Evolutionary conservation across 2,797 vertebrate genomes (phyloP).

Genomic region (Eulemur mongoz): DNA sequence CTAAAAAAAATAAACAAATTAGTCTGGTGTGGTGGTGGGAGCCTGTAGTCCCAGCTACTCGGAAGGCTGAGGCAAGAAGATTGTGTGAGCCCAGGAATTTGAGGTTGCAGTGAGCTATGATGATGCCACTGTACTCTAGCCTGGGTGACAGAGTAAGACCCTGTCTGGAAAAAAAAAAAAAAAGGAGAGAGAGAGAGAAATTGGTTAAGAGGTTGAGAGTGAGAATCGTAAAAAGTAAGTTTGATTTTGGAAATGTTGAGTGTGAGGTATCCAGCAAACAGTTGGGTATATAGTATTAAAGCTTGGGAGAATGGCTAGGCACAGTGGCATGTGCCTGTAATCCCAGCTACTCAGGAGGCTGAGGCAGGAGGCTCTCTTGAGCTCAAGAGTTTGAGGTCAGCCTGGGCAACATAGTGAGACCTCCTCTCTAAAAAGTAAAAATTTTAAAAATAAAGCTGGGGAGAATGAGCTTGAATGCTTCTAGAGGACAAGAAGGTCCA

Average conservation of each 20-base stretch:
- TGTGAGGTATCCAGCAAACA: neutral
- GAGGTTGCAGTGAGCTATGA: too few relatives aligned
- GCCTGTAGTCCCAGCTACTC: too few relatives aligned
- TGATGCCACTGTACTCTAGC: neutral
- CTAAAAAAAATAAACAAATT: too few relatives aligned
- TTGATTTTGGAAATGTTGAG: neutral
- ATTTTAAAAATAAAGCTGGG: neutral
- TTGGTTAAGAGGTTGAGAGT: neutral
- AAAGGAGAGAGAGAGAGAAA: neutral
- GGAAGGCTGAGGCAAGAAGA: too few relatives aligned
- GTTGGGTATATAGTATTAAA: neutral
- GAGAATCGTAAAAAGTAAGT: neutral
- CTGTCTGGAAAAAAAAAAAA: neutral
- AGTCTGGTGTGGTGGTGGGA: too few relatives aligned
- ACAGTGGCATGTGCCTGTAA: too few relatives aligned
- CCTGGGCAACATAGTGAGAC: neutral
- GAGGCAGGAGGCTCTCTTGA: too few relatives aligned
- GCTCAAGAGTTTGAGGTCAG: neutral
- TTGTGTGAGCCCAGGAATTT: too few relatives aligned
- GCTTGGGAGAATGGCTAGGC: neutral
- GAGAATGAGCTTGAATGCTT: neutral
- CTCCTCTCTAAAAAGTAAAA: neutral
- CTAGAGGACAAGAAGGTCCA: neutral
- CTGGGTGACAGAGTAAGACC: neutral
- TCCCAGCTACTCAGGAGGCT: too few relatives aligned